A percentile compares a stretch with the other conserved stretches of the same genome.
Evolutionary conservation across 2,888 invertebrate species (phyloP).

Genomic region (Harpalus rufipes): DNA sequence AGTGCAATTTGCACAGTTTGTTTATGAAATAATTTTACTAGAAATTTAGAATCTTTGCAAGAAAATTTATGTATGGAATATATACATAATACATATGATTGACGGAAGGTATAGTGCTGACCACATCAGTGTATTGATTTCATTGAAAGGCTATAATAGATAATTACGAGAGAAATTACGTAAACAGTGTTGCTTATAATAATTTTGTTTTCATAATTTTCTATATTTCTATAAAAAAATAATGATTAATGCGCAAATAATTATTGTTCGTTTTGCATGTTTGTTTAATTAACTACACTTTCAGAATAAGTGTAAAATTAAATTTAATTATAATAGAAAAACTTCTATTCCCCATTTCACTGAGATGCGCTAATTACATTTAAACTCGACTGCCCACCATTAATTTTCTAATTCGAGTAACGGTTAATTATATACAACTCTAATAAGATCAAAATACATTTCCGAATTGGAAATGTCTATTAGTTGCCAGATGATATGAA

Average conservation of each 20-base stretch:
- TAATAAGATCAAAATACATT: slow-evolving; percentile 10
- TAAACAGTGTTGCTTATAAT: neutral
- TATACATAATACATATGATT: no score
- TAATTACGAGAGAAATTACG: neutral
- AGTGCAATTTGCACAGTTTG: no score
- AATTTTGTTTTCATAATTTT: neutral
- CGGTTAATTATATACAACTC: slow-evolving; percentile 1
- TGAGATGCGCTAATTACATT: neutral
- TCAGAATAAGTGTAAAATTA: neutral
- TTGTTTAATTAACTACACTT: slow-evolving; percentile 22
- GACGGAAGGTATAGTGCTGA: no score
- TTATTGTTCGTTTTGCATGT: slow-evolving; percentile 17
- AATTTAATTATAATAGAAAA: no score
- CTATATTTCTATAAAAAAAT: neutral
- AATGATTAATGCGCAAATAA: slow-evolving; percentile 20
- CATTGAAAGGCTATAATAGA: neutral
- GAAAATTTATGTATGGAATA: no score
- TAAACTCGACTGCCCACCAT: slow-evolving; percentile 17
- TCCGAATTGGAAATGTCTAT: slow-evolving; percentile 27
- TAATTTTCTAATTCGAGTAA: slow-evolving; percentile 13
- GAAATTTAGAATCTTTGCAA: no score
- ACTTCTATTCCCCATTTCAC: no score
- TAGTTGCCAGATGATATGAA: slow-evolving; percentile 20
- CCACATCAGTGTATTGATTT: neutral
- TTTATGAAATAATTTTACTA: no score